Evolutionary conservation across 2,888 invertebrate genomes (phyloP).

Genomic region (Eustalomyia histrio): DNA sequence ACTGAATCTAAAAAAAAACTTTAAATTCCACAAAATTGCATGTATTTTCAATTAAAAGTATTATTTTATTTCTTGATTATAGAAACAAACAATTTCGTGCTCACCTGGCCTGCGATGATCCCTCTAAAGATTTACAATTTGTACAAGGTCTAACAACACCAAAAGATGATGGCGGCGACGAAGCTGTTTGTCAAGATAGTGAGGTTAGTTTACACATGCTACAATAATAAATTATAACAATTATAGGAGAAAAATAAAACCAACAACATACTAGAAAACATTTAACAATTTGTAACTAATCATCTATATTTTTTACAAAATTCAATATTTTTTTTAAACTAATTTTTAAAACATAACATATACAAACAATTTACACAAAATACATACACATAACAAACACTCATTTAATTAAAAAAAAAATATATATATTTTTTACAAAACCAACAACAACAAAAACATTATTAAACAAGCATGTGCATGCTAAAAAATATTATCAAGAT

Average conservation of each 20-base stretch:
- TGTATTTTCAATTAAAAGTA: not conserved
- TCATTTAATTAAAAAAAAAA: constrained; percentile 9
- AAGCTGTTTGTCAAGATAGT: constrained; percentile 76
- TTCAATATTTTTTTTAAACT: constrained; percentile 38
- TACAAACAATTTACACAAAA: constrained; percentile 30
- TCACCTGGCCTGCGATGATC: constrained; percentile 85
- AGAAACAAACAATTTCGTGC: constrained; percentile 88
- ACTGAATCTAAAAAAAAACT: not conserved
- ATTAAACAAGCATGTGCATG: constrained; percentile 61
- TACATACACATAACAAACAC: constrained; percentile 53
- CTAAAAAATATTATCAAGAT: constrained; percentile 54
- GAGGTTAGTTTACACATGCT: constrained; percentile 73
- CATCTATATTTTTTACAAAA: constrained; percentile 41
- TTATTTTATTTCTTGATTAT: constrained; percentile 47
- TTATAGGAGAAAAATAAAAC: constrained; percentile 3
- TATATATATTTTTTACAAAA: constrained; percentile 14
- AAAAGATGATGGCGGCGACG: constrained; percentile 71
- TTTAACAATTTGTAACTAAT: constrained; percentile 71
- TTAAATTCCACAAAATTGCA: not conserved
- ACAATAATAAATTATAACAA: not conserved
- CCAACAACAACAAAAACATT: constrained; percentile 10
- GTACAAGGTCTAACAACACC: constrained; percentile 75
- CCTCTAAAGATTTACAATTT: constrained; percentile 80
- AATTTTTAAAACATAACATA: constrained; percentile 24
- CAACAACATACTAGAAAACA: constrained; percentile 5